Base-by-base conservation (phyloP, 2,113 vertebrate species). In the Phocoena phocoena region DNA sequence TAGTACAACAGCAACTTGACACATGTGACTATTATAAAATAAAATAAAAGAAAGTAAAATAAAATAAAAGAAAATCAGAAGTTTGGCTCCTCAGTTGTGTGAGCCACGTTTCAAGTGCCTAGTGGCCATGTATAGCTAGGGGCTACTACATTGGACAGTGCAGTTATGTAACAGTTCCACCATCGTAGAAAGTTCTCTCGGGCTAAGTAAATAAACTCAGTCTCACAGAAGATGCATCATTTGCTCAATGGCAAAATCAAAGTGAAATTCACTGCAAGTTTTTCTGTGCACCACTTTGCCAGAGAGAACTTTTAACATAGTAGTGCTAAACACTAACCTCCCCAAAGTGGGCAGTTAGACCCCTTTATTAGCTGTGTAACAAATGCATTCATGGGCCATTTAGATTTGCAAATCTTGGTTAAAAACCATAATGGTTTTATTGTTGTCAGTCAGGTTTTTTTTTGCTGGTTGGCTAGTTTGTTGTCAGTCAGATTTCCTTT, bases 1-100 rank as follows among this genome's bases (percentile, higher is more conserved):
- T 5, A 50, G 0, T 33, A 58, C 0, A 60, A 36, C 3, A 79
- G 28, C 44, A 38, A 47, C 25, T 76, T 92, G 71, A 14, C 26
- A 41, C 8, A 15, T 26, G n/a, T 76, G 28, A 25, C 20, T 58
- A 65, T 44, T 86, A 58, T 62, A 92, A 86, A 77, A 58, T 50
- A 53, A 95, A 94, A 65, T 82, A 58, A 81, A 53, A 62, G n/a
- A 63, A 80, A 89, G 82, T 58, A 92, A 86, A 77, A 58, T 50
- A 53, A 95, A 94, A 67, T 82, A 58, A 81, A 53, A 62, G 26
- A 63, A 80, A 90, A 87, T 60, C 28, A 73, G 38, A 23, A 74
- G 70, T 73, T 41, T 76, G 12, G 1, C 20, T 94, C 88, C 36
- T 86, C 33, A 20, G 25, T 58, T 76, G 36, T 6, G n/a, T 15